Evolutionary conservation across 2,113 vertebrate genomes (phyloP).

Genomic region (Pavo muticus): DNA sequence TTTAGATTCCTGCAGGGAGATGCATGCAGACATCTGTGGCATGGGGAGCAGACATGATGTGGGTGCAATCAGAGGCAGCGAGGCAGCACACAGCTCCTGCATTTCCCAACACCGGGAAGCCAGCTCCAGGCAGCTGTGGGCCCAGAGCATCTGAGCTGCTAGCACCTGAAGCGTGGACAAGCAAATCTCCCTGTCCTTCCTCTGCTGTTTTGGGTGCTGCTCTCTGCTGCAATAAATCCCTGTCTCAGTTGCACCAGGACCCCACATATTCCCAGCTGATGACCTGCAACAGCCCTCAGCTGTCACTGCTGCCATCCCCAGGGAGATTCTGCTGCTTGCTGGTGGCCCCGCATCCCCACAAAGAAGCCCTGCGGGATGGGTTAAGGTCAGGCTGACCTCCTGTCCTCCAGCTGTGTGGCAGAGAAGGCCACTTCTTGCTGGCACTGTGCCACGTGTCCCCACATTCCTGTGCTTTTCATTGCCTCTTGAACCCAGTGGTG

Average conservation of each 20-base stretch:
- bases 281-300: neutral
- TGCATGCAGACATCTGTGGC: accelerated
- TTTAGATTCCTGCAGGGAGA: neutral
- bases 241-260: no score
- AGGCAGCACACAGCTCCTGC: neutral
- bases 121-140: neutral
- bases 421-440: neutral
- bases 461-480: neutral
- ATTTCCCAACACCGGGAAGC: no score
- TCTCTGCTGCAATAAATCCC: neutral
- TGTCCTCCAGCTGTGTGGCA: neutral
- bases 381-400: neutral
- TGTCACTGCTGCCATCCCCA: neutral
- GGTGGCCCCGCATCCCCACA: neutral
- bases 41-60: accelerated
- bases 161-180: neutral
- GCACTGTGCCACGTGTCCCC: neutral
- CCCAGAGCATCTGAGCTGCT: neutral
- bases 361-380: no score
- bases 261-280: neutral
- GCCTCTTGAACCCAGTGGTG: neutral
- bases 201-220: neutral
- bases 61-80: neutral
- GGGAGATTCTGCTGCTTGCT: neutral
- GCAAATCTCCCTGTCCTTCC: neutral